Evolutionary conservation across 1,140 invertebrate genomes (phyloP), one percentile per base, ranked within the genome.

Genomic region (Cheumatopsyche charites): DNA sequence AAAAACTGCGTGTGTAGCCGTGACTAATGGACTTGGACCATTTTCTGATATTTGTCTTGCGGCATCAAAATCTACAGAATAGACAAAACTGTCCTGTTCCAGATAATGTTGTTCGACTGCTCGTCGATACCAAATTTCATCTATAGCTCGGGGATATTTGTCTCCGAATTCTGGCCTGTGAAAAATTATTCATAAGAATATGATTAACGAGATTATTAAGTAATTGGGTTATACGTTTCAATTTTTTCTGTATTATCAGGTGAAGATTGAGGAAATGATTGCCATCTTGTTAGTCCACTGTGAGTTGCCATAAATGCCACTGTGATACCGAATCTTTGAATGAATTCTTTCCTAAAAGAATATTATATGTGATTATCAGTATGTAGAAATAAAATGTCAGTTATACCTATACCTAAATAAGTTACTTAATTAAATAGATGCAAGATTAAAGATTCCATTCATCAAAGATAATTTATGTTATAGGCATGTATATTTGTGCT

Each of bases 41-140:
- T 80, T 52, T 79, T 78, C 67, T 78, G 80, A n/a, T 79, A 80
- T 0, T n/a, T 67, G 19, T 9, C 72, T 62, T 5, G 72, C 72
- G 0, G 70, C 72, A 47, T 76, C 66, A 15, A 73, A 76, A 7
- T 67, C 68, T 25, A 76, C 90, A 0, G 93, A 92, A 79, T 94
- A 97, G 0, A 97, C 93, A 79, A 95, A 97, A 75, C 92, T 93
- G 1, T 92, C 88, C 0, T 89, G 87, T 62, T 93, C 88, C 25
- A 92, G 82, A 77, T 90, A 91, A 81, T 95, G 89, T 74, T 95
- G 93, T 75, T 97, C 95, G 0, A 98, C 94, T 0, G 96, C 95
- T 58, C 95, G 86, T 74, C 91, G 90, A 80, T 98, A 98, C 93
- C 95, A 98, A 6, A 94, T 87, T 80, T 97, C 95, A 79, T 98